phyloP scores from a whole-genome alignment of 2,888 invertebrate species.

The Formica aserva region DNA sequence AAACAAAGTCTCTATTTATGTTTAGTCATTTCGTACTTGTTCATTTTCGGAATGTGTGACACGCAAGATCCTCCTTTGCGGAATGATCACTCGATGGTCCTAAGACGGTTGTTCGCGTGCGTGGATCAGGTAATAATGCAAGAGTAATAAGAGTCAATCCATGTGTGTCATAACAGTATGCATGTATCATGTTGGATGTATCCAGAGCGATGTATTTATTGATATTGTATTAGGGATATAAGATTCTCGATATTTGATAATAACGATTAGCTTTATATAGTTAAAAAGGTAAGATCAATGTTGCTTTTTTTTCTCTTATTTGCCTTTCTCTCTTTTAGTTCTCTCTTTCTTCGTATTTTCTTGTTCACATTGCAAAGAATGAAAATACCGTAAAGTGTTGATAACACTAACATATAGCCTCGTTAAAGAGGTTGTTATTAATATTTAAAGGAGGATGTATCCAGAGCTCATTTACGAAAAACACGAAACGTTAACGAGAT shows the following conservation, averaged over 20 bases:
- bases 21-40: constrained; percentile 57
- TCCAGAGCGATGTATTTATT: constrained; percentile 82
- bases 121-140: constrained; percentile 70
- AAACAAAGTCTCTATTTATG: constrained; percentile 67
- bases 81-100: constrained; percentile 69
- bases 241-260: constrained; percentile 75
- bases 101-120: constrained; percentile 65
- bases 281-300: constrained; percentile 71
- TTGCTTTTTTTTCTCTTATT: constrained; percentile 78
- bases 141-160: constrained; percentile 74
- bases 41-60: constrained; percentile 61
- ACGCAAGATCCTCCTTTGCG: constrained; percentile 5
- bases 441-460: constrained; percentile 30
- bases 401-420: constrained; percentile 8
- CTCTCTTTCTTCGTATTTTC: constrained; percentile 47
- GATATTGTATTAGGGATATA: constrained; percentile 74
- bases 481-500: constrained; percentile 32
- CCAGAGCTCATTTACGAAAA: constrained; percentile 11
- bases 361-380: constrained; percentile 37
- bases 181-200: constrained; percentile 82
- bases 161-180: constrained; percentile 79
- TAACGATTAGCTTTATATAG: constrained; percentile 71
- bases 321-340: constrained; percentile 48
- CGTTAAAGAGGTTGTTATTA: constrained; percentile 48
- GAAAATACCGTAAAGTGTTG: constrained; percentile 3